Conservation (phyloP, 2,888 invertebrate species). For the Perizoma affinitatum region DNA sequence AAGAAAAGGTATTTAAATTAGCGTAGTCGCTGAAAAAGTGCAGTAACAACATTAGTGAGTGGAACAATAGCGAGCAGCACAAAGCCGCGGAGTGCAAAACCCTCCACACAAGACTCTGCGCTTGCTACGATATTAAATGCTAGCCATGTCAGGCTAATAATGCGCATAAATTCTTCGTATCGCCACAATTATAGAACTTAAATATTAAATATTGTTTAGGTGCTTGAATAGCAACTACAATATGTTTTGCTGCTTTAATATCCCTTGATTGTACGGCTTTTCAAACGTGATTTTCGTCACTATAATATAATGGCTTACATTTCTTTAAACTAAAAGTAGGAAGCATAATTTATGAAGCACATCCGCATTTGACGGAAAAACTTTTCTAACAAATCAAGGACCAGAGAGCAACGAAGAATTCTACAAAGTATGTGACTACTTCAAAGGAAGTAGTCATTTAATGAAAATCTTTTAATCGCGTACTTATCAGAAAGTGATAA, state of each 20-base stretch:
- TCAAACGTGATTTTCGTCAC: neutral
- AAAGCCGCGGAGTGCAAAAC: slow-evolving; percentile 70
- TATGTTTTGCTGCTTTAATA: too few relatives aligned
- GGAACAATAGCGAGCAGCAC: slow-evolving; percentile 77
- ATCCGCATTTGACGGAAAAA: slow-evolving; percentile 27
- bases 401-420: slow-evolving; percentile 23
- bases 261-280: neutral
- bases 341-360: slow-evolving; percentile 24
- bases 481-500: slow-evolving; percentile 20
- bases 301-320: neutral
- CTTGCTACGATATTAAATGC: slow-evolving; percentile 39
- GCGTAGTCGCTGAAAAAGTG: slow-evolving; percentile 82
- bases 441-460: slow-evolving; percentile 17
- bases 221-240: neutral
- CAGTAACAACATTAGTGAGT: slow-evolving; percentile 82
- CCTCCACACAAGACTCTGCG: slow-evolving; percentile 49
- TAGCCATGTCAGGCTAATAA: slow-evolving; percentile 33
- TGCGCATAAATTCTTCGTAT: slow-evolving; percentile 13
- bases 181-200: neutral
- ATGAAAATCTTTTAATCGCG: slow-evolving; percentile 9
- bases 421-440: slow-evolving; percentile 17
- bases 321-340: slow-evolving; percentile 14
- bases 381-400: slow-evolving; percentile 30
- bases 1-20: slow-evolving; percentile 83
- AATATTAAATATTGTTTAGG: neutral